Conservation (phyloP, 2,113 vertebrate genomes). For the Rostratula benghalensis region DNA sequence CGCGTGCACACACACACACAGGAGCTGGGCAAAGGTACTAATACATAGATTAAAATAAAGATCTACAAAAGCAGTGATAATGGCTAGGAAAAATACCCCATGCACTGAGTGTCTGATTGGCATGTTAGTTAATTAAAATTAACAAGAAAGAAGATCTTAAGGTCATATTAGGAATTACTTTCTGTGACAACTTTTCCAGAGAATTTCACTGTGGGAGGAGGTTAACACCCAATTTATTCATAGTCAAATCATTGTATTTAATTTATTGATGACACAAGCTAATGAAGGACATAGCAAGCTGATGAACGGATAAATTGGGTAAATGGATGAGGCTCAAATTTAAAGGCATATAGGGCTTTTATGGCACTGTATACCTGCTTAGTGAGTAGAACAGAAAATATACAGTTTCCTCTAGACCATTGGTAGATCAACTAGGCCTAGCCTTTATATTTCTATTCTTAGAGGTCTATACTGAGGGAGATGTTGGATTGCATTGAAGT, state of each 20-base stretch:
- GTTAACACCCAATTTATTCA: conserved; percentile 61
- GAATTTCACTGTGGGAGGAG: conserved; percentile 62
- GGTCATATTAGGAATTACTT: conserved; percentile 59
- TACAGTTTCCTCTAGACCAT: neutral
- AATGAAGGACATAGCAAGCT: conserved; percentile 31
- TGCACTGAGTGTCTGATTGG: conserved; percentile 64
- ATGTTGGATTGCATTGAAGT: neutral
- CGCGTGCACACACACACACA: no score
- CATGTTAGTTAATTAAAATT: conserved; percentile 73
- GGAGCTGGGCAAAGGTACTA: conserved; percentile 52
- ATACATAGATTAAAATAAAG: conserved; percentile 70
- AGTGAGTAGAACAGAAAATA: neutral
- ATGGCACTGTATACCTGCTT: neutral
- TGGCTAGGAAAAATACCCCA: neutral
- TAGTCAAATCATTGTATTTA: conserved; percentile 59
- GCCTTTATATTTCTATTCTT: neutral
- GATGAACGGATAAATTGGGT: neutral
- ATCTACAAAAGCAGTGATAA: conserved; percentile 68
- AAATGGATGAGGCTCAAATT: neutral
- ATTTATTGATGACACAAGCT: conserved; percentile 24
- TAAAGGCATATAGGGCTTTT: neutral
- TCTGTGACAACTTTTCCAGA: conserved; percentile 63
- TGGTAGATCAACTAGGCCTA: neutral
- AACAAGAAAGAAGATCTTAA: conserved; percentile 67
- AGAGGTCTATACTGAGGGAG: neutral